Percentiles rank a stretch among this genome's conserved stretches.
Evolutionary conservation across 2,113 vertebrate species (phyloP).

Genomic region (Nycticryphes semicollaris): DNA sequence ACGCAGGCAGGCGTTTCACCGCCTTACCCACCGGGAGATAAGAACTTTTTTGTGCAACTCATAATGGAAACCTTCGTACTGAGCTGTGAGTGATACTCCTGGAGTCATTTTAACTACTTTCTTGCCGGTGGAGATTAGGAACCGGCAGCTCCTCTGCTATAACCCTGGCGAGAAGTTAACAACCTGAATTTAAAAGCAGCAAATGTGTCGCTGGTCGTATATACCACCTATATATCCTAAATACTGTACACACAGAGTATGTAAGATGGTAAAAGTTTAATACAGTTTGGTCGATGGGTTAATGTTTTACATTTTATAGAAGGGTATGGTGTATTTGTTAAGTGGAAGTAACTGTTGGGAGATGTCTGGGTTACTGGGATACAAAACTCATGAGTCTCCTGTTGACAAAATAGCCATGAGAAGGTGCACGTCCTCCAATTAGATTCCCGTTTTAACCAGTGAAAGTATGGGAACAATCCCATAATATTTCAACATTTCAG

Average conservation of each 20-base stretch:
- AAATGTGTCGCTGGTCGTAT: background rate
- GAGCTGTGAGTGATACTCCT: background rate
- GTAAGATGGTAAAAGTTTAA: background rate
- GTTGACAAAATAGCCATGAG: background rate
- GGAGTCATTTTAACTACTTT: slow-evolving; percentile 17
- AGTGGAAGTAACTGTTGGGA: background rate
- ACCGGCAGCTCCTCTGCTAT: background rate
- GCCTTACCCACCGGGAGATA: slow-evolving; percentile 7
- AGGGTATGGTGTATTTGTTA: background rate
- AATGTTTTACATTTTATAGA: background rate
- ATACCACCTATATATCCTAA: background rate
- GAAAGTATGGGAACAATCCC: background rate
- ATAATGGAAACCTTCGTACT: slow-evolving; percentile 35
- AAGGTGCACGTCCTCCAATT: background rate
- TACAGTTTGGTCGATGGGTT: background rate
- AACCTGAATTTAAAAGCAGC: background rate
- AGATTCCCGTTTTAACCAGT: background rate
- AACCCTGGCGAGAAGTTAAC: background rate
- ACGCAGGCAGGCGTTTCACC: background rate
- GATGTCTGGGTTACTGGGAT: background rate
- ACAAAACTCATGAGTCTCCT: background rate
- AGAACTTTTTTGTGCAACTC: slow-evolving; percentile 20
- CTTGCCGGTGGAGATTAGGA: background rate
- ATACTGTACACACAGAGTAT: background rate
- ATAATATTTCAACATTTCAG: background rate